Percentiles rank a stretch among this genome's conserved stretches.
Evolutionary conservation across 2,113 vertebrate genomes (phyloP).

Genomic region (Epinephelus lanceolatus): DNA sequence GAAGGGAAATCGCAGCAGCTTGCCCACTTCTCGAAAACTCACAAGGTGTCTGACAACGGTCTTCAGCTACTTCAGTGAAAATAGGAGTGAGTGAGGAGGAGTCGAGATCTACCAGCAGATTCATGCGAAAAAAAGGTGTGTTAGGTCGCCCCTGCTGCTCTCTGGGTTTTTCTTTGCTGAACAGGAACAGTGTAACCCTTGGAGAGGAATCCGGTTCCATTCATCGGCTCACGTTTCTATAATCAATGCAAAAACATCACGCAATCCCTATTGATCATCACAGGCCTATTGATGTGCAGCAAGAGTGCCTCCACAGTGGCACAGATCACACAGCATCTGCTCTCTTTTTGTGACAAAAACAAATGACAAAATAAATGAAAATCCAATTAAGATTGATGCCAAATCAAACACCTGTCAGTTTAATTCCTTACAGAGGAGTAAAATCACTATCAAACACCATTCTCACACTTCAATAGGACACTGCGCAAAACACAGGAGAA

Average conservation of each 20-base stretch:
- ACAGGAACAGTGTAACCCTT: conserved; percentile 69
- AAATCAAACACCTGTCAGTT: conserved; percentile 66
- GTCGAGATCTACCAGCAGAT: conserved; percentile 49
- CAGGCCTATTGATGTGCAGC: conserved; percentile 81
- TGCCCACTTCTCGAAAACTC: conserved; percentile 54
- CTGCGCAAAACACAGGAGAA: neutral
- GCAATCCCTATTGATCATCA: conserved; percentile 86
- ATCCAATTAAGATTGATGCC: conserved; percentile 64
- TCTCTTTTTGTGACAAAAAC: conserved; percentile 68
- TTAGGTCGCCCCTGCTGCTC: conserved; percentile 51
- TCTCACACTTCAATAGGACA: conserved; percentile 19
- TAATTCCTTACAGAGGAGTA: conserved; percentile 56
- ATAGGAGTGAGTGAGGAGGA: conserved; percentile 39
- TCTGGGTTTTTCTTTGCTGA: conserved; percentile 62
- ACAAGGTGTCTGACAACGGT: conserved; percentile 45
- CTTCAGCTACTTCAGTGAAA: conserved; percentile 51
- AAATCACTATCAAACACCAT: conserved; percentile 33
- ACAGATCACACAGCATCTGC: conserved; percentile 78
- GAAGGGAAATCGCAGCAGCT: conserved; percentile 55
- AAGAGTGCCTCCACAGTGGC: conserved; percentile 72
- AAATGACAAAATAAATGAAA: conserved; percentile 71
- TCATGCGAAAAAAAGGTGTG: conserved; percentile 50
- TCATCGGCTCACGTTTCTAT: conserved; percentile 84
- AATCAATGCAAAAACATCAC: conserved; percentile 88
- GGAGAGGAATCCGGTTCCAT: conserved; percentile 83